Conservation (phyloP, 1,140 invertebrate genomes). For the Anastrepha obliqua region DNA sequence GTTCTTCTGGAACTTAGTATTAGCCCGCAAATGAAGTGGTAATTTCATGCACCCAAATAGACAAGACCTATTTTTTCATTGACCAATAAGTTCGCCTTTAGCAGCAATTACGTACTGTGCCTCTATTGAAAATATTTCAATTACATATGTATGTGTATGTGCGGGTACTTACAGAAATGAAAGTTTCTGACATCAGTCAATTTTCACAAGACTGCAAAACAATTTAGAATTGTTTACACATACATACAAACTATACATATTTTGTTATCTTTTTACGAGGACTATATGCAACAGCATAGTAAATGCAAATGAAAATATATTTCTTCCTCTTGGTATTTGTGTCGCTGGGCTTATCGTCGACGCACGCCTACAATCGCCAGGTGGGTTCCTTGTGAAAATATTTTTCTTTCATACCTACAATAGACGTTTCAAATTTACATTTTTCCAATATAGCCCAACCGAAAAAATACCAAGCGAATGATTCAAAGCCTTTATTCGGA, state of each 20-base stretch:
- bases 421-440: too few species aligned
- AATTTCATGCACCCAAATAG: too few species aligned
- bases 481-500: constrained; percentile 19
- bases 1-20: too few species aligned
- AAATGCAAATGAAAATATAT: constrained; percentile 28
- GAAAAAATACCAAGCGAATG: constrained; percentile 40
- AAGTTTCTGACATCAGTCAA: not conserved
- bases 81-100: too few species aligned
- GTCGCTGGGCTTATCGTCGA: not conserved
- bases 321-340: not conserved
- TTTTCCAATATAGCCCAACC: not conserved
- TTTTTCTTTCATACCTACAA: not conserved
- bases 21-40: too few species aligned
- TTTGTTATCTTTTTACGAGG: not conserved
- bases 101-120: too few species aligned
- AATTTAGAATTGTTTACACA: not conserved
- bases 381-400: not conserved
- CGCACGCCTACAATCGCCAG: not conserved
- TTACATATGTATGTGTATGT: too few species aligned
- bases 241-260: not conserved
- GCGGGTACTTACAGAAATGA: not conserved
- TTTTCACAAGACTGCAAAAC: not conserved
- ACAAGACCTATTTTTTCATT: too few species aligned
- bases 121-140: too few species aligned
- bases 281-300: not conserved